These are phyloP conservation scores for Ceratosolen fusciceps DNA, from an alignment of 1,140 invertebrate genomes.

Conservation along the genomic window DNA sequence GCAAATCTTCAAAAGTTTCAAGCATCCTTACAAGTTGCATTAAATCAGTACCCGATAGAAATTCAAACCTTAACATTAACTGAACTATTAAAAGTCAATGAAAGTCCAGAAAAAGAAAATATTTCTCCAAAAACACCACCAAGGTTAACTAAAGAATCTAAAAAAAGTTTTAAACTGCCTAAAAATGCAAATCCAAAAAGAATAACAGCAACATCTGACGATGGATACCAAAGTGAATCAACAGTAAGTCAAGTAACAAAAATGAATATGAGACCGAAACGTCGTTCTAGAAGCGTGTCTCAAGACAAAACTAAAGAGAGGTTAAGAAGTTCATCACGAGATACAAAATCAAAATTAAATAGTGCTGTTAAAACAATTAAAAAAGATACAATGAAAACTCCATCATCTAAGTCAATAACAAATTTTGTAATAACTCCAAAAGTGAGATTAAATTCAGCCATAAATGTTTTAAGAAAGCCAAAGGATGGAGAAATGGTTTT, in stretches of 20 bases:
- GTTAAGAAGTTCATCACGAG: conserved; percentile 52
- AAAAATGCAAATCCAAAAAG: conserved; percentile 33
- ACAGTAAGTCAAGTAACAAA: conserved; percentile 45
- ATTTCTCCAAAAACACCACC: conserved; percentile 50
- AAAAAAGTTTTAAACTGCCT: conserved; percentile 41
- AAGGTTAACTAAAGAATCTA: conserved; percentile 36
- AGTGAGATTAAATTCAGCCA: conserved; percentile 74
- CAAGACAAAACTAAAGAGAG: conserved; percentile 39
- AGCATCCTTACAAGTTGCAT: conserved; percentile 49
- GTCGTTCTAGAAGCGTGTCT: conserved; percentile 27
- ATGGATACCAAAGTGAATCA: conserved; percentile 43
- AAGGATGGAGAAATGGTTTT: conserved; percentile 77
- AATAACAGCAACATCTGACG: background rate
- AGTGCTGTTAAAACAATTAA: conserved; percentile 24
- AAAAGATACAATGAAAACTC: conserved; percentile 58
- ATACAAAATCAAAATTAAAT: conserved; percentile 48
- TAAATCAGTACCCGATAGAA: conserved; percentile 55
- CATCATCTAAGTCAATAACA: conserved; percentile 49
- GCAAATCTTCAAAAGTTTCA: conserved; percentile 50
- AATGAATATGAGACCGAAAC: conserved; percentile 27
- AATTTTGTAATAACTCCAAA: conserved; percentile 64
- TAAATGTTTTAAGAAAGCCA: conserved; percentile 75
- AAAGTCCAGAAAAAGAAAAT: conserved; percentile 54
- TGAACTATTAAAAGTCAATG: conserved; percentile 51
- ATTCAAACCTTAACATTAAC: conserved; percentile 56